Evolutionary conservation across 30 jellyfish, hydroid and myxozoan genomes (phyloP).

Genomic region (Turritopsis rubra): DNA sequence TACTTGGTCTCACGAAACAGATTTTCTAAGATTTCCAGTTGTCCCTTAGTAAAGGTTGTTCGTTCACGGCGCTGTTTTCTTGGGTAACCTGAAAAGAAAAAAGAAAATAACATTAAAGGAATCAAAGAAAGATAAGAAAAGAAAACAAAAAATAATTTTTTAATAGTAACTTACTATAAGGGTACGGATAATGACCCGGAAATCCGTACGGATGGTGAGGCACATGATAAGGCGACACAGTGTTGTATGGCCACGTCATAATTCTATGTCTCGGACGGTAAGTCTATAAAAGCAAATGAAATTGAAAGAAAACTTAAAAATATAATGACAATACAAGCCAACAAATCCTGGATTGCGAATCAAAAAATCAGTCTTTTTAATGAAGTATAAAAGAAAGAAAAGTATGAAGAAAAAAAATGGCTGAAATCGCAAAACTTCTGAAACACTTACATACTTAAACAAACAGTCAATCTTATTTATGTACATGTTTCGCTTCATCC

Average conservation of each 20-base stretch:
- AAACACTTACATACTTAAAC: neutral
- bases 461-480: neutral
- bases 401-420: neutral
- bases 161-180: conserved; percentile 64
- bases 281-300: neutral
- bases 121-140: neutral
- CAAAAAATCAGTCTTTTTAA: too few relatives aligned
- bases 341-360: too few relatives aligned
- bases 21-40: conserved; percentile 87
- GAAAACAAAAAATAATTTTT: neutral
- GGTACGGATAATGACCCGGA: conserved; percentile 80
- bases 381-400: too few relatives aligned
- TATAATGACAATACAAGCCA: too few relatives aligned
- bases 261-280: neutral
- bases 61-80: conserved; percentile 95
- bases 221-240: conserved; percentile 79
- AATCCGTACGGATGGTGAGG: conserved; percentile 83
- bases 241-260: conserved; percentile 96
- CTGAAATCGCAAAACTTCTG: neutral
- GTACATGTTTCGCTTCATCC: too few relatives aligned
- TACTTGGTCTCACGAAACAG: conserved; percentile 85
- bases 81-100: conserved; percentile 53
- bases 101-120: neutral
- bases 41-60: conserved; percentile 92
- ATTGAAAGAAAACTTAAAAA: neutral